phyloP scores from a whole-genome alignment of 2,888 invertebrate species.

The Ornithoptera priamus region DNA sequence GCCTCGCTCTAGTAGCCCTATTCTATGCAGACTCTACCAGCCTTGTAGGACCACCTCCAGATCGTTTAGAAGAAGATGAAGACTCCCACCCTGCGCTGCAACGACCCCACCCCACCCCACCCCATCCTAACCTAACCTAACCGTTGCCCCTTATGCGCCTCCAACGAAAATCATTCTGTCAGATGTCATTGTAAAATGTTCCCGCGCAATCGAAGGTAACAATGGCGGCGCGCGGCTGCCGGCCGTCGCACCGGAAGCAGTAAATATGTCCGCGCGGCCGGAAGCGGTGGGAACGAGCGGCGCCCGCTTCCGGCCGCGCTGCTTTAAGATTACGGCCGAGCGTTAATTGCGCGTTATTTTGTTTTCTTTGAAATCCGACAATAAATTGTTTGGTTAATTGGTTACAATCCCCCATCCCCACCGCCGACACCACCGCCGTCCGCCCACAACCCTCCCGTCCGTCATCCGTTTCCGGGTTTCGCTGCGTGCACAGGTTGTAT shows the following conservation, averaged over 20 bases:
- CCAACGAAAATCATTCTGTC: neutral
- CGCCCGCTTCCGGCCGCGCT: conserved; percentile 32
- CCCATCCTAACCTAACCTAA: too few species aligned
- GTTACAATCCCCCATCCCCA: neutral
- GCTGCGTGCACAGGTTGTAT: too few species aligned
- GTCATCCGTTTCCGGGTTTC: neutral
- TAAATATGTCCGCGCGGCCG: conserved; percentile 32
- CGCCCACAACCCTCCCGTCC: too few species aligned
- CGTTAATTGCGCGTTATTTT: conserved; percentile 25
- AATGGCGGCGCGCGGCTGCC: too few species aligned
- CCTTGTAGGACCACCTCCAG: too few species aligned
- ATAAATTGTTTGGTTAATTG: conserved; percentile 23
- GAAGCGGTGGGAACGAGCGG: conserved; percentile 33
- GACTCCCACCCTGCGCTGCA: too few species aligned
- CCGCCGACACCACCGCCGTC: neutral
- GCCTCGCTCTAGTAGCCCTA: too few species aligned
- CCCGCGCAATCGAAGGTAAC: neutral
- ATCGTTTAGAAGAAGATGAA: too few species aligned
- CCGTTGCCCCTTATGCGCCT: neutral
- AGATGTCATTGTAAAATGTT: neutral
- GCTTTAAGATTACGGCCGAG: conserved; percentile 1
- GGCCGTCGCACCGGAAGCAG: conserved; percentile 29
- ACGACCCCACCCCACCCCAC: too few species aligned
- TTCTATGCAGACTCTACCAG: too few species aligned
- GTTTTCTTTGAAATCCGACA: conserved; percentile 20